Percentiles rank a stretch among this genome's conserved stretches.
phyloP scores from a whole-genome alignment of 2,888 invertebrate species.

The Seladonia tumulorum region DNA sequence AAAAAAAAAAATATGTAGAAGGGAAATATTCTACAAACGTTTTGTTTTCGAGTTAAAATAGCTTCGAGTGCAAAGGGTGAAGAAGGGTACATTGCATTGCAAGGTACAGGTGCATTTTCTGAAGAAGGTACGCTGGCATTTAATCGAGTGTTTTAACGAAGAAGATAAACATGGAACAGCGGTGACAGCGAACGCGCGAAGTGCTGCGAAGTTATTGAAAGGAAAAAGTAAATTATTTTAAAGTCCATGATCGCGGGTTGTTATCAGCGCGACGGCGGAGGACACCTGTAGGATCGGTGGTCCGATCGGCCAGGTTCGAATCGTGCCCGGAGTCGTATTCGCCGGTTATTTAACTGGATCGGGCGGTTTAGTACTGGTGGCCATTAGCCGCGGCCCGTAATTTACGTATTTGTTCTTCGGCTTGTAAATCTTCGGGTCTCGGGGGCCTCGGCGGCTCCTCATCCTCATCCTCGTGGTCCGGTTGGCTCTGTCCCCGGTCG shows the following conservation, averaged over 20 bases:
- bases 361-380: constrained; percentile 64
- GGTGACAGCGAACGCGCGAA: neutral
- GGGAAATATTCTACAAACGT: no score
- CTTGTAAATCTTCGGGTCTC: constrained; percentile 80
- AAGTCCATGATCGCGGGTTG: neutral
- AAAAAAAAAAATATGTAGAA: no score
- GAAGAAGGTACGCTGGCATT: no score
- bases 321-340: constrained; percentile 7
- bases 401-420: constrained; percentile 84
- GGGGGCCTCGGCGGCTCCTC: constrained; percentile 29
- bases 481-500: constrained; percentile 38
- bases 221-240: neutral
- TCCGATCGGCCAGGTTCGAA: neutral
- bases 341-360: constrained; percentile 64
- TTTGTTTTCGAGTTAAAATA: no score
- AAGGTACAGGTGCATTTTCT: no score
- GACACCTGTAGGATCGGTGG: constrained; percentile 33
- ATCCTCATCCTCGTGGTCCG: neutral
- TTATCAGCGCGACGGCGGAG: neutral
- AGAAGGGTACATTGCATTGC: no score
- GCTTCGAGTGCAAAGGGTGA: no score
- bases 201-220: neutral
- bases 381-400: constrained; percentile 82
- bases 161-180: no score
- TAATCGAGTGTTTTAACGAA: neutral